These are phyloP conservation scores for Patella ulyssiponensis DNA, from an alignment of 2,888 invertebrate genomes.

Conservation along the genomic window DNA sequence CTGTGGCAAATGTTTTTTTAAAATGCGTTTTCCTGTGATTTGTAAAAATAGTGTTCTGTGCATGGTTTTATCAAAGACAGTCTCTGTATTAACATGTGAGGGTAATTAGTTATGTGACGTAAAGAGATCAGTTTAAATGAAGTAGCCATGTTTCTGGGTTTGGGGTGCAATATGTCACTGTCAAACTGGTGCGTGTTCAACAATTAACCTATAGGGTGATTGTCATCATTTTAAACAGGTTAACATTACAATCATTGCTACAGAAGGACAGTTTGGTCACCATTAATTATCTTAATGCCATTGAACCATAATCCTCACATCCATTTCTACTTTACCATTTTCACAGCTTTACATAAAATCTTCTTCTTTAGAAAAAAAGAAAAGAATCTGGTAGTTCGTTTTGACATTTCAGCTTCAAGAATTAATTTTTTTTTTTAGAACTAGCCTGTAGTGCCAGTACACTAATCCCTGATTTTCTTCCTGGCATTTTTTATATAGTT, in stretches of 20 bases:
- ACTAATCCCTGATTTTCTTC: too few relatives aligned
- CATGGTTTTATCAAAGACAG: too few relatives aligned
- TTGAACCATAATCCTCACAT: conserved; percentile 1
- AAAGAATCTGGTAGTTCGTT: too few relatives aligned
- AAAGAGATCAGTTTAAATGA: conserved; percentile 7
- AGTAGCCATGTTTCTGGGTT: neutral
- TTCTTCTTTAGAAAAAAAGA: too few relatives aligned
- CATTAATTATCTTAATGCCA: neutral
- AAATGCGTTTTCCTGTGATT: conserved; percentile 7
- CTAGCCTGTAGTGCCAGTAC: too few relatives aligned
- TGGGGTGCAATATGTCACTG: neutral
- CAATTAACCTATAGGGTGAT: neutral
- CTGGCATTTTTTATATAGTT: too few relatives aligned
- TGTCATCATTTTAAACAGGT: conserved; percentile 9
- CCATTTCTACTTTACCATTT: neutral
- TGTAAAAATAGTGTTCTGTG: neutral
- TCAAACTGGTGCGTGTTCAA: neutral
- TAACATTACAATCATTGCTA: neutral
- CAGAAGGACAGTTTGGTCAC: neutral
- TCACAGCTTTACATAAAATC: too few relatives aligned
- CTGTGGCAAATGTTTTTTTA: neutral
- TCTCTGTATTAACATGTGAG: neutral
- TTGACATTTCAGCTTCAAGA: too few relatives aligned
- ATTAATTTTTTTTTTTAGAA: too few relatives aligned
- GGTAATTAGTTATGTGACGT: neutral